Conservation (phyloP, 2,113 vertebrate species). For the Trichomycterus rosablanca region DNA sequence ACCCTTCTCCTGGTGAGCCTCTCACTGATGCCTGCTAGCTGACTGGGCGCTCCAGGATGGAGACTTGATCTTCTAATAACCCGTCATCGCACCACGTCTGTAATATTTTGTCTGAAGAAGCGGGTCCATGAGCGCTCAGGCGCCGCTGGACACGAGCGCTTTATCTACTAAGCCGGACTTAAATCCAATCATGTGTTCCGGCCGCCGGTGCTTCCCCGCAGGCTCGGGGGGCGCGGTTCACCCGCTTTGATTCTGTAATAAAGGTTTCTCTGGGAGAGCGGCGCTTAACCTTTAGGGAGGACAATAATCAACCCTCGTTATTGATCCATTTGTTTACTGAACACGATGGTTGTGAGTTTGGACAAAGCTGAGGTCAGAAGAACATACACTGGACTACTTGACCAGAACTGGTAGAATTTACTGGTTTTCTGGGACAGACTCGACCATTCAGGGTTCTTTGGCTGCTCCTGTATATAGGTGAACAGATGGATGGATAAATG, state of each 20-base stretch:
- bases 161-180: constrained; percentile 35
- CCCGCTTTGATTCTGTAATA: constrained; percentile 51
- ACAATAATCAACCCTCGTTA: constrained; percentile 50
- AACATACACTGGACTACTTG: too few species aligned
- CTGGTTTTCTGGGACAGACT: too few species aligned
- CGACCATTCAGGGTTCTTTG: too few species aligned
- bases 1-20: not conserved
- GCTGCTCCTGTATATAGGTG: too few species aligned
- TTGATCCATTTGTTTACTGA: constrained; percentile 50
- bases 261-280: constrained; percentile 52
- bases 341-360: not conserved
- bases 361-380: constrained; percentile 12
- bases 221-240: constrained; percentile 43
- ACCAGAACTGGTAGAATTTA: too few species aligned
- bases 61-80: not conserved
- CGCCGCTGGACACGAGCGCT: not conserved
- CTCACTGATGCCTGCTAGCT: not conserved
- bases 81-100: not conserved
- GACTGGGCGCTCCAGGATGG: not conserved
- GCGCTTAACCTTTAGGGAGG: constrained; percentile 61
- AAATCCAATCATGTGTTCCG: constrained; percentile 45
- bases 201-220: constrained; percentile 43
- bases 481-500: too few species aligned
- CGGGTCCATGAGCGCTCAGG: constrained; percentile 2
- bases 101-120: not conserved